Conservation (phyloP, 2,888 invertebrate genomes). For the Lycophotia porphyrea region DNA sequence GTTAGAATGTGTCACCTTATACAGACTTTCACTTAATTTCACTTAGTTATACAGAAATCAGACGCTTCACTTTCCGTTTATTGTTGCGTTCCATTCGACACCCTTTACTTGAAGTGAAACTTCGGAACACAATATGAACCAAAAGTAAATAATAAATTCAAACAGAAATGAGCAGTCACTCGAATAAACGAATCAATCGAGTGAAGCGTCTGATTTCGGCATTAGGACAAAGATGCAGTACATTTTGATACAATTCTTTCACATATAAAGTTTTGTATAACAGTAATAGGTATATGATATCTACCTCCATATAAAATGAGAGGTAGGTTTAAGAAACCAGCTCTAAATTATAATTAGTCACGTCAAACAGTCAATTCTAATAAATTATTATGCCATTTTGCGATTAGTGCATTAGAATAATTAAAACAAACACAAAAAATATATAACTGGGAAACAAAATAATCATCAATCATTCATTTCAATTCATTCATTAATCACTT, state of each 20-base stretch:
- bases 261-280: constrained; percentile 32
- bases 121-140: background rate
- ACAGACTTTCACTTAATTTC: constrained; percentile 22
- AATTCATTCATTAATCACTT: background rate
- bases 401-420: constrained; percentile 44
- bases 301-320: background rate
- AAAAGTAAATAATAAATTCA: background rate
- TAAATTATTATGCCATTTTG: constrained; percentile 61
- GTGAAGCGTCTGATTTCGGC: constrained; percentile 5
- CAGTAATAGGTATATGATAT: constrained; percentile 14
- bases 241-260: constrained; percentile 42
- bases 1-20: constrained; percentile 23
- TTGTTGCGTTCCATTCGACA: background rate
- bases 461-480: constrained; percentile 12
- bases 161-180: background rate
- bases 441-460: constrained; percentile 26
- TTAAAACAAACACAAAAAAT: constrained; percentile 20
- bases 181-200: background rate
- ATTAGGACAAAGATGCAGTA: constrained; percentile 45
- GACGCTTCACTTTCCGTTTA: background rate
- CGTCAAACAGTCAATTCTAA: constrained; percentile 44
- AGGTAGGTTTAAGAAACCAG: constrained; percentile 22
- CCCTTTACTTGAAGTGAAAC: background rate
- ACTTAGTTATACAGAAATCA: constrained; percentile 13
- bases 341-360: constrained; percentile 36